Base-by-base conservation (phyloP, 2,888 invertebrate species). In the Abscondita cerata region DNA sequence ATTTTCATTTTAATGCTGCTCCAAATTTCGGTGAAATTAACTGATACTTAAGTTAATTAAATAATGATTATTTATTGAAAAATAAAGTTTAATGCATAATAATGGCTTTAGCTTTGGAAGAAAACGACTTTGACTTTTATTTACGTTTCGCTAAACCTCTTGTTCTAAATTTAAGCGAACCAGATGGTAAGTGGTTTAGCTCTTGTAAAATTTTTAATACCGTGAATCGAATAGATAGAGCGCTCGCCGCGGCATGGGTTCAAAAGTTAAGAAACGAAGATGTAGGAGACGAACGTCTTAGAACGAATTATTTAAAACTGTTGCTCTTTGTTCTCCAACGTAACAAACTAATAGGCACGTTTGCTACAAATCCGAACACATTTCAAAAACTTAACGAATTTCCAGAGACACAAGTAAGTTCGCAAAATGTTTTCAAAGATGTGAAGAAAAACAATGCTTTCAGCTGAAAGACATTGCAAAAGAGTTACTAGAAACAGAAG, bases 261-360 rank as follows among this genome's bases (percentile, higher is more conserved):
- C 77, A 79, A 64, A 82, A 81, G 66, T 72, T 82, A 41, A 66
- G 70, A 34, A 71, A 75, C n/a, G 72, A 72, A 25, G 50, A 67
- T n/a, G 50, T 65, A 0, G 78, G 75, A 4, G 53, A 69, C 3
- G 76, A 76, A 44, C 71, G 75, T 44, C 67, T 79, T 19, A 70
- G 78, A 47, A 78, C 77, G 2, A 77, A 80, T 58, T 82, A 81
- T 62, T 68, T 83, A 1, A 82, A 83, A 70, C 71, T 83, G 20
- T 69, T 83, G 13, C 72, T 83, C 1, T 80, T 82, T 59, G 78
- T 78, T 2, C 70, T 83, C 62, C 82, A 83, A 68, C 70, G 78
- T 5, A 73, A 78, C 59, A 75, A 71, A 59, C 72, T 83, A 9
- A 72, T 74, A 3, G 82, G 81, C 4, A 79, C 81, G 16, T 83